Evolutionary conservation across 1,140 invertebrate species (phyloP).

Genomic region (Zaprionus inermis): DNA sequence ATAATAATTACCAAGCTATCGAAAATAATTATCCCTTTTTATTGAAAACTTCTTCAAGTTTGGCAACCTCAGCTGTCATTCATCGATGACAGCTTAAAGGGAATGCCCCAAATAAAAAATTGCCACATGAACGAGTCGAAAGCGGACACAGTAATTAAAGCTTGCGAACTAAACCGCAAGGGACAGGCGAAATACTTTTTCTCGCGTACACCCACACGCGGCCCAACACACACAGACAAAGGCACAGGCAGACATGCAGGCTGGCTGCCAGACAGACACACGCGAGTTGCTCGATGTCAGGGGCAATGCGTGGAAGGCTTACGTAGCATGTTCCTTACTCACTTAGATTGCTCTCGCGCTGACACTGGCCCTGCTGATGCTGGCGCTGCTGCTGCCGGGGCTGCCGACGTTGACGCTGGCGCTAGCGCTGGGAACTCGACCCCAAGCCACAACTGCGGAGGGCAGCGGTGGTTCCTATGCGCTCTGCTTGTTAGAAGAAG

Average conservation of each 20-base stretch:
- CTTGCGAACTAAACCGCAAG: constrained; percentile 28
- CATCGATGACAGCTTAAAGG: background rate
- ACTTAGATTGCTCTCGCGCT: constrained; percentile 34
- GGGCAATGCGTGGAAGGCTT: constrained; percentile 71
- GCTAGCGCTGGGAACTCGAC: constrained; percentile 24
- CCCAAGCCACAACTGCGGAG: constrained; percentile 34
- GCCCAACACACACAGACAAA: background rate
- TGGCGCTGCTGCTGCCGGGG: constrained; percentile 48
- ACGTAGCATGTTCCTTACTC: constrained; percentile 43
- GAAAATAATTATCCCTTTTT: too few species aligned
- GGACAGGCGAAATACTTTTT: constrained; percentile 15
- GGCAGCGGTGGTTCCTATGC: constrained; percentile 33
- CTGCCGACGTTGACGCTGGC: constrained; percentile 49
- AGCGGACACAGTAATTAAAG: constrained; percentile 34
- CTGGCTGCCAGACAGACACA: background rate
- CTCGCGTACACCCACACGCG: background rate
- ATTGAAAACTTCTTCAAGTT: too few species aligned
- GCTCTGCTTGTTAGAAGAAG: constrained; percentile 56
- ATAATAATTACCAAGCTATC: too few species aligned
- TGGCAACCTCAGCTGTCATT: background rate
- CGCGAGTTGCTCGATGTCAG: constrained; percentile 13
- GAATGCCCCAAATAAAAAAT: background rate
- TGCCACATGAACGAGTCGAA: background rate
- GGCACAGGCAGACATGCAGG: background rate
- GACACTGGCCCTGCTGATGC: constrained; percentile 38